These are phyloP conservation scores for Chymomyza fuscimana DNA, from an alignment of 2,888 invertebrate genomes.

Conservation along the genomic window DNA sequence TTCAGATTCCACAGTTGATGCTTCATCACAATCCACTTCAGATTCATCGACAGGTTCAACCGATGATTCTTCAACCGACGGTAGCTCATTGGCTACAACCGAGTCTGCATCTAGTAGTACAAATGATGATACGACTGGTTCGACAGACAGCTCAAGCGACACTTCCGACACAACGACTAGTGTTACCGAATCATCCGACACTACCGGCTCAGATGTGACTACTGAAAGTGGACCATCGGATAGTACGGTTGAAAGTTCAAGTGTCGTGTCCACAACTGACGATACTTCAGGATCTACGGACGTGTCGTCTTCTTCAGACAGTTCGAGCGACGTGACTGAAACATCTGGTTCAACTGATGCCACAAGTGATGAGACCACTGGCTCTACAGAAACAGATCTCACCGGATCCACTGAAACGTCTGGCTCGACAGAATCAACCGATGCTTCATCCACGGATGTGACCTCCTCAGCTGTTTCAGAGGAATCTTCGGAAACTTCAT, in stretches of 20 bases:
- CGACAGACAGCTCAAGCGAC: conserved; percentile 16
- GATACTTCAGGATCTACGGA: background rate
- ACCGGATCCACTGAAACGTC: conserved; percentile 23
- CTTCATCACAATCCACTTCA: conserved; percentile 12
- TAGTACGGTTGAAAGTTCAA: conserved; percentile 17
- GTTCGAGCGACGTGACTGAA: background rate
- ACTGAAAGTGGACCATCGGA: conserved; percentile 27
- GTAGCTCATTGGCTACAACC: background rate
- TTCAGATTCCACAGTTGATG: conserved; percentile 11
- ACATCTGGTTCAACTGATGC: conserved; percentile 18
- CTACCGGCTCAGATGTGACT: background rate
- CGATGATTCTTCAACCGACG: background rate
- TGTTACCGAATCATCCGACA: background rate
- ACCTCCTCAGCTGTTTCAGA: conserved; percentile 23
- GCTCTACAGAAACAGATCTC: conserved; percentile 31
- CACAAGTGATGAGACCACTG: conserved; percentile 20
- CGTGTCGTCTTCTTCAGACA: background rate
- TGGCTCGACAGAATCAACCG: conserved; percentile 23
- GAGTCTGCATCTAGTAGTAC: conserved; percentile 9
- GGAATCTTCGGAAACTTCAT: conserved; percentile 29
- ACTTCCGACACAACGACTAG: background rate
- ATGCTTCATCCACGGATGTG: conserved; percentile 20
- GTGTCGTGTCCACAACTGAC: background rate
- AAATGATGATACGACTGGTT: conserved; percentile 3
- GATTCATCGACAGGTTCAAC: conserved; percentile 13